These are phyloP conservation scores for Drosophila robusta DNA, from an alignment of 2,888 invertebrate genomes.

Conservation along the genomic window DNA sequence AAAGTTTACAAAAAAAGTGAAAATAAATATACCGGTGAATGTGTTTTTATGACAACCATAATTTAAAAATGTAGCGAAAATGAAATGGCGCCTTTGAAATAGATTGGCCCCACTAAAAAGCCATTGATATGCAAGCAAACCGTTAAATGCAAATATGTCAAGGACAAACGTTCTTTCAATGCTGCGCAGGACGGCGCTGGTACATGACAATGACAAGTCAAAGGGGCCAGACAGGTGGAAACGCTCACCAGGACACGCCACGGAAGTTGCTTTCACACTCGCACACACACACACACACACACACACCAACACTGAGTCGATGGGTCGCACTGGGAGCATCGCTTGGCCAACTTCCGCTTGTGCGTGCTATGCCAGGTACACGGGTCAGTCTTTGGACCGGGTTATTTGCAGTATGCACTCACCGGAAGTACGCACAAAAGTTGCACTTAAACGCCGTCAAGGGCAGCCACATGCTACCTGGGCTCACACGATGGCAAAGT, in stretches of 20 bases:
- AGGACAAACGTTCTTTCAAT: slow-evolving; percentile 28
- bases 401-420: slow-evolving; percentile 34
- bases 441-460: slow-evolving; percentile 52
- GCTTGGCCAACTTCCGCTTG: slow-evolving; percentile 69
- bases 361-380: background rate
- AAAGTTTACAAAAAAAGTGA: slow-evolving; percentile 30
- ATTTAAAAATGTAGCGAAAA: slow-evolving; percentile 19
- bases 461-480: slow-evolving; percentile 12
- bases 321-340: slow-evolving; percentile 31
- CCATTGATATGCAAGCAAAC: slow-evolving; percentile 69
- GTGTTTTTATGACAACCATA: slow-evolving; percentile 10
- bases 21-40: slow-evolving; percentile 17
- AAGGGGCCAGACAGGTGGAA: slow-evolving; percentile 53
- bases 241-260: slow-evolving; percentile 55
- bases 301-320: background rate
- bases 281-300: slow-evolving; percentile 9
- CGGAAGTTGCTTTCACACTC: slow-evolving; percentile 64
- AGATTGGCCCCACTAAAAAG: slow-evolving; percentile 30
- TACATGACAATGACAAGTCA: slow-evolving; percentile 69
- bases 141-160: slow-evolving; percentile 69
- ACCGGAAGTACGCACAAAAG: slow-evolving; percentile 67
- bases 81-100: slow-evolving; percentile 37
- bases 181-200: slow-evolving; percentile 33
- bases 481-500: slow-evolving; percentile 19
- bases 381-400: slow-evolving; percentile 6